Base-by-base conservation (phyloP, 2,797 vertebrate genomes). In the Scomberomorus guttatus region DNA sequence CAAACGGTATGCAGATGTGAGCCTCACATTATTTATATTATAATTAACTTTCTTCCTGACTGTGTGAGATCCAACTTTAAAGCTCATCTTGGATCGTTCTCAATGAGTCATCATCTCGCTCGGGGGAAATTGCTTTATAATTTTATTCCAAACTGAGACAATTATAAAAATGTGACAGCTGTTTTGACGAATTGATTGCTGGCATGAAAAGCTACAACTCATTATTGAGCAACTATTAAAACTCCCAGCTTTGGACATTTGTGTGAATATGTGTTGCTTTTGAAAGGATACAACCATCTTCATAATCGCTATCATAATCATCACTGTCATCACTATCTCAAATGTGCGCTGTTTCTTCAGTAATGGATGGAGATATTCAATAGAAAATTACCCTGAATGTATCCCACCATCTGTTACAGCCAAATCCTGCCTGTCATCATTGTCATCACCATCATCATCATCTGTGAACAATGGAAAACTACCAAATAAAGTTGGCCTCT, bases 331-430 rank as follows among this genome's bases (percentile, higher is more conserved):
- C 57, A 20, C 63, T 48, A 65, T 58, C 76, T 67, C 4, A 4
- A 61, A 60, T 25, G 44, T 73, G 52, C n/a, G 60, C 70, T 50
- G 55, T 60, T 27, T 68, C 52, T 79, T 46, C 64, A 37, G 6
- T 60, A 58, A 77, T 32, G 50, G 56, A 74, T 29, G 64, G 58
- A 67, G 57, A 57, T 42, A 72, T 77, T 72, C 37, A 63, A 51
- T 25, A 22, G 59, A 81, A 73, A 70, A 80, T 62, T 13, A 60
- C 51, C 12, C 46, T 5, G 42, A 57, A 73, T 60, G 68, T 25
- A 5, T 52, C 59, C 48, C 34, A 24, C 58, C 75, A 78, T 86
- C 83, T 83, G 77, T 81, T 71, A n/a, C 15, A 37, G 57, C 73
- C 61, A 62, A 75, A 37, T 63, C 58, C 61, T 64, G 56, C 46